Conservation (phyloP, 2,888 invertebrate genomes). For the Acleris holmiana region DNA sequence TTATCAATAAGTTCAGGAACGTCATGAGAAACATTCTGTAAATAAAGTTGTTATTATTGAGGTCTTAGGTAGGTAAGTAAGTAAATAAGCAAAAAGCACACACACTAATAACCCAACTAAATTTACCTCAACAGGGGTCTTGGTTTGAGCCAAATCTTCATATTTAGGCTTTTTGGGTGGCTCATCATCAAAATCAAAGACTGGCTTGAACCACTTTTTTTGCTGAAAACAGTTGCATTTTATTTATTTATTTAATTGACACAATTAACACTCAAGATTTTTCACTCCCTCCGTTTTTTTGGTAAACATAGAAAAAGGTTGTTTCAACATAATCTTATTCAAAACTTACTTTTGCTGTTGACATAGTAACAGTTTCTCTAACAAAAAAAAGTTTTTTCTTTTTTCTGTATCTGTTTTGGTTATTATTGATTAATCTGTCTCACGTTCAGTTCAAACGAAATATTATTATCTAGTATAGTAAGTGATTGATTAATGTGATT, state of each 20-base stretch:
- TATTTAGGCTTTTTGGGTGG: constrained; percentile 49
- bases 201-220: constrained; percentile 73
- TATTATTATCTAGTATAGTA: no score
- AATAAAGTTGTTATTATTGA: background rate
- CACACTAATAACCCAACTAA: background rate
- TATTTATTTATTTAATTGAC: no score
- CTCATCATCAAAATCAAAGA: constrained; percentile 67
- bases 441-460: no score
- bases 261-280: no score
- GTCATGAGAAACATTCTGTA: constrained; percentile 10
- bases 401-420: no score
- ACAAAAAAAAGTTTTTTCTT: background rate
- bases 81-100: no score
- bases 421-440: no score
- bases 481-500: no score
- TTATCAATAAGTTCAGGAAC: constrained; percentile 1
- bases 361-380: background rate
- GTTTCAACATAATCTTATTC: no score
- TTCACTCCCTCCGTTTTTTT: no score
- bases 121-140: constrained; percentile 39
- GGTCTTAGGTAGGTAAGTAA: no score
- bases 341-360: background rate
- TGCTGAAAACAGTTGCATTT: constrained; percentile 48
- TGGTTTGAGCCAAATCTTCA: constrained; percentile 19
- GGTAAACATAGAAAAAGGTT: no score